phyloP scores from a whole-genome alignment of 2,113 vertebrate genomes.

The Python bivittatus region DNA sequence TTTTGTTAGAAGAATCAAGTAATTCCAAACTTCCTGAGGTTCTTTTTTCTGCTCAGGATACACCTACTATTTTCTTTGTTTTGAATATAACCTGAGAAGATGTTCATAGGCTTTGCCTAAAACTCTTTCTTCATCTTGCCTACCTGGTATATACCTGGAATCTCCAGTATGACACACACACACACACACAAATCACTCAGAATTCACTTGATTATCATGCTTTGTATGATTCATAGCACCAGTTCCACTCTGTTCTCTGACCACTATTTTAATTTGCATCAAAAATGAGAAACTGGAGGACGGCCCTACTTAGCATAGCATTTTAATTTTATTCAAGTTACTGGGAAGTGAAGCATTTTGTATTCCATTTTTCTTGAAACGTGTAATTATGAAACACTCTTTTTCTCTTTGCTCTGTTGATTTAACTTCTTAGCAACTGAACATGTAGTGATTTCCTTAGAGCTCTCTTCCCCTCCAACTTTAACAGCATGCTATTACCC shows the following conservation, averaged over 20 bases:
- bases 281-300: not conserved
- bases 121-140: not conserved
- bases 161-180: not conserved
- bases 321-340: not conserved
- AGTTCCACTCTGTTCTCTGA: not conserved
- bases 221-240: not conserved
- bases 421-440: not conserved
- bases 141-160: not conserved
- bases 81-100: not conserved
- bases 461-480: not conserved
- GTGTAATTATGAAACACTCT: not conserved
- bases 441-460: not conserved
- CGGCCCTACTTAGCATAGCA: not conserved
- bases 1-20: not conserved
- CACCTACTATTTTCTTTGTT: not conserved
- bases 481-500: not conserved
- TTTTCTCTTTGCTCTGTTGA: not conserved
- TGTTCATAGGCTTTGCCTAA: not conserved
- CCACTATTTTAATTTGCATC: not conserved
- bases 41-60: not conserved
- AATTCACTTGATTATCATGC: not conserved
- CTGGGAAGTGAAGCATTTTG: not conserved
- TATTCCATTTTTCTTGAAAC: not conserved
- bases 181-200: not conserved
- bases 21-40: not conserved